phyloP scores from a whole-genome alignment of 1,140 invertebrate genomes.

The Pomacea maculata region DNA sequence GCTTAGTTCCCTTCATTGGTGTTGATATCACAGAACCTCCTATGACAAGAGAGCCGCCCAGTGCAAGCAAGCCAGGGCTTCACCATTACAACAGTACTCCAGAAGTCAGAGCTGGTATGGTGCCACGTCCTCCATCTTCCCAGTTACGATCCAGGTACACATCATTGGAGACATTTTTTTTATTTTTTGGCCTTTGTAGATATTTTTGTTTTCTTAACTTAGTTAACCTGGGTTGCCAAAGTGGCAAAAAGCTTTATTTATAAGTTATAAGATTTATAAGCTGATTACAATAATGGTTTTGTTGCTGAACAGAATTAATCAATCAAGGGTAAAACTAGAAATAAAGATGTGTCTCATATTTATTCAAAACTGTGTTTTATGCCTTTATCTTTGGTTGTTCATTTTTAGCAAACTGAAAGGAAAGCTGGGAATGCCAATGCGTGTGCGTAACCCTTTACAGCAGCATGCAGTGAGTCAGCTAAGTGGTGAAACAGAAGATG shows the following conservation, averaged over 20 bases:
- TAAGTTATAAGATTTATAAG: too few species aligned
- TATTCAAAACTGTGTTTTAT: too few species aligned
- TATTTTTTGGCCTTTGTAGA: too few species aligned
- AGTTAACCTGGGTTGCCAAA: too few species aligned
- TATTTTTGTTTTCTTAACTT: too few species aligned
- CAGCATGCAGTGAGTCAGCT: conserved; percentile 22
- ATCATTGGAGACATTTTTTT: too few species aligned
- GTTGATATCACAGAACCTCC: neutral
- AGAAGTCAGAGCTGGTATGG: conserved; percentile 15
- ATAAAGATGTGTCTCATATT: too few species aligned
- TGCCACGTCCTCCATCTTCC: neutral
- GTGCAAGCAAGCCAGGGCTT: conserved; percentile 26
- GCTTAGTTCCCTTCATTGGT: neutral
- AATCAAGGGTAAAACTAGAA: too few species aligned
- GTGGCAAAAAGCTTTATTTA: too few species aligned
- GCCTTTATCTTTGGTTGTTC: too few species aligned
- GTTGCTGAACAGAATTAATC: too few species aligned
- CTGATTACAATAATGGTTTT: too few species aligned
- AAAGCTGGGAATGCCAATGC: conserved; percentile 14
- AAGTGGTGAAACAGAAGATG: conserved; percentile 22
- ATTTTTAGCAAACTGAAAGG: conserved; percentile 10
- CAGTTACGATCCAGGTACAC: conserved; percentile 10
- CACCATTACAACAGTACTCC: conserved; percentile 31
- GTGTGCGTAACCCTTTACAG: conserved; percentile 16
- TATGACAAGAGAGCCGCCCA: neutral